phyloP scores from a whole-genome alignment of 2,888 invertebrate genomes.

The Xanthorhoe designata region DNA sequence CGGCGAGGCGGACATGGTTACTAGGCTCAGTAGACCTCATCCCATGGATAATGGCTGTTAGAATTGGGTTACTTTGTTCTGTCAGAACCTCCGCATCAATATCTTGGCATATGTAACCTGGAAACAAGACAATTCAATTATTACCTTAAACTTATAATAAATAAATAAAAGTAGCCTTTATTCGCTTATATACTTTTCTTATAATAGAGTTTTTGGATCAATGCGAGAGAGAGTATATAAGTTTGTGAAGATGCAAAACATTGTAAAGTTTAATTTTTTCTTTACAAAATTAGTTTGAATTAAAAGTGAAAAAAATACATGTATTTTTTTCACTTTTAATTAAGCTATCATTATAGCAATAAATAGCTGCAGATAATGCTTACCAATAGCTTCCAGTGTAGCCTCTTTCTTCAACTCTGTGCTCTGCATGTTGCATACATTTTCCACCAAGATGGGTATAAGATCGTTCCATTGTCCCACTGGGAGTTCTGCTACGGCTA shows the following conservation, averaged over 20 bases:
- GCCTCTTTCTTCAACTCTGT: conserved; percentile 98
- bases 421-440: conserved; percentile 94
- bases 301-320: background rate
- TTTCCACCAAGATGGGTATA: conserved; percentile 94
- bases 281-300: background rate
- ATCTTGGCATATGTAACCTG: conserved; percentile 97
- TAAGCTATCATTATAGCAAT: too few relatives aligned
- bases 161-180: too few relatives aligned
- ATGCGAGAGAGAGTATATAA: too few relatives aligned
- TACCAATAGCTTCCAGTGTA: conserved; percentile 98
- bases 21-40: conserved; percentile 98
- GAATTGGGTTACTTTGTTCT: conserved; percentile 96
- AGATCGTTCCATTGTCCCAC: conserved; percentile 96
- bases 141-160: background rate
- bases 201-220: too few relatives aligned
- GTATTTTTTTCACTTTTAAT: too few relatives aligned
- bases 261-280: background rate
- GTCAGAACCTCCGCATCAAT: conserved; percentile 97
- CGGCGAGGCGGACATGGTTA: conserved; percentile 97
- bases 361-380: conserved; percentile 23
- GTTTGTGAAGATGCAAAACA: too few relatives aligned
- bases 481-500: conserved; percentile 98
- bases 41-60: conserved; percentile 99
- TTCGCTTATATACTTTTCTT: too few relatives aligned
- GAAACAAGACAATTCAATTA: conserved; percentile 35